A percentile compares a stretch with the other conserved stretches of the same genome.
phyloP scores from a whole-genome alignment of 2,797 vertebrate species.

The Mus caroli region DNA sequence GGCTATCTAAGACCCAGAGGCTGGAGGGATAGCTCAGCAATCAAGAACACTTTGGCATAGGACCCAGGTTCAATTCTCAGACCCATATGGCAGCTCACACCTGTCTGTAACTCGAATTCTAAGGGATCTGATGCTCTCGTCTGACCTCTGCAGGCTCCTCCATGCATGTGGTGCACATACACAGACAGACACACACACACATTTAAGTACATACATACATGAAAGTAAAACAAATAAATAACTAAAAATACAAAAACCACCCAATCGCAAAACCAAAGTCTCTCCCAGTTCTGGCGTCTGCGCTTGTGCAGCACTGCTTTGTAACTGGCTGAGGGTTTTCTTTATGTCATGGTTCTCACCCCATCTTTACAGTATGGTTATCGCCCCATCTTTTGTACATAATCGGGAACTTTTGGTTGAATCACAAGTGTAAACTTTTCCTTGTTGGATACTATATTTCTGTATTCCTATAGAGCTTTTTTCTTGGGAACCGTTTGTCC shows the following conservation, averaged over 20 bases:
- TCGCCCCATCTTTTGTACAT: neutral
- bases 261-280: neutral
- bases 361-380: neutral
- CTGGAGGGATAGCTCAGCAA: neutral
- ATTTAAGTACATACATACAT: neutral
- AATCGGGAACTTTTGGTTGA: slow-evolving; percentile 27
- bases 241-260: neutral
- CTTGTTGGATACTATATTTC: slow-evolving; percentile 36
- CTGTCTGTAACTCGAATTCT: neutral
- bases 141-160: neutral
- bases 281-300: slow-evolving; percentile 1
- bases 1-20: neutral
- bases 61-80: neutral
- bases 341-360: neutral
- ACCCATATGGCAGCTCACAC: neutral
- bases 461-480: slow-evolving; percentile 31
- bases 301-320: neutral
- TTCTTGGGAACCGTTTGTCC: slow-evolving; percentile 14
- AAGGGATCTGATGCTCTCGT: neutral
- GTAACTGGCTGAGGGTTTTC: neutral
- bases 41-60: neutral
- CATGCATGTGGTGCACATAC: neutral
- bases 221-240: neutral
- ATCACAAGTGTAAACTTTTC: slow-evolving; percentile 45
- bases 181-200: neutral